Conservation (phyloP, 2,888 invertebrate species). For the Oscheius sp. region DNA sequence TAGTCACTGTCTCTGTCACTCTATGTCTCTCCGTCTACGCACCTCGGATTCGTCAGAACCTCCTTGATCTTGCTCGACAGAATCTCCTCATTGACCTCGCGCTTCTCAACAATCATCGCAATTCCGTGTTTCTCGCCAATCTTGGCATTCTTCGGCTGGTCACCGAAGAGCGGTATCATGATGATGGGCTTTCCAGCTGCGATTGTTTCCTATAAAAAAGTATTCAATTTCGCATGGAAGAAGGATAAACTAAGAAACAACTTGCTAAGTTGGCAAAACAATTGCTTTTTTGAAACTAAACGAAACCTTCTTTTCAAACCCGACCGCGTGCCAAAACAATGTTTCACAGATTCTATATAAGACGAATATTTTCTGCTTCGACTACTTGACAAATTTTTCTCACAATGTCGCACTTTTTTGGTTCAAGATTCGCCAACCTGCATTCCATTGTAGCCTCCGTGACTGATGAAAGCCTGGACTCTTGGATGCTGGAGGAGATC, state of each 20-base stretch:
- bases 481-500: slow-evolving; percentile 78
- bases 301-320: neutral
- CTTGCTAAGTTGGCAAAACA: neutral
- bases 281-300: neutral
- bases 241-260: neutral
- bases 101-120: slow-evolving; percentile 33
- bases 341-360: no score
- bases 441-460: slow-evolving; percentile 82
- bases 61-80: slow-evolving; percentile 21
- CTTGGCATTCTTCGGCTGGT: slow-evolving; percentile 45
- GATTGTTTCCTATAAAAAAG: no score
- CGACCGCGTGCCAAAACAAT: no score
- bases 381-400: no score
- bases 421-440: slow-evolving; percentile 70
- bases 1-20: no score
- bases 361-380: no score
- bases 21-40: neutral
- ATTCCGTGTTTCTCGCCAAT: slow-evolving; percentile 42
- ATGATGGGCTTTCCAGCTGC: slow-evolving; percentile 41
- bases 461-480: slow-evolving; percentile 81
- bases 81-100: slow-evolving; percentile 27
- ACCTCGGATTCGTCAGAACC: slow-evolving; percentile 31
- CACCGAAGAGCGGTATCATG: slow-evolving; percentile 42
- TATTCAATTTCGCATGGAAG: no score
- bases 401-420: no score